phyloP scores from a whole-genome alignment of 2,888 invertebrate species.

The Leptinotarsa peninsularis region DNA sequence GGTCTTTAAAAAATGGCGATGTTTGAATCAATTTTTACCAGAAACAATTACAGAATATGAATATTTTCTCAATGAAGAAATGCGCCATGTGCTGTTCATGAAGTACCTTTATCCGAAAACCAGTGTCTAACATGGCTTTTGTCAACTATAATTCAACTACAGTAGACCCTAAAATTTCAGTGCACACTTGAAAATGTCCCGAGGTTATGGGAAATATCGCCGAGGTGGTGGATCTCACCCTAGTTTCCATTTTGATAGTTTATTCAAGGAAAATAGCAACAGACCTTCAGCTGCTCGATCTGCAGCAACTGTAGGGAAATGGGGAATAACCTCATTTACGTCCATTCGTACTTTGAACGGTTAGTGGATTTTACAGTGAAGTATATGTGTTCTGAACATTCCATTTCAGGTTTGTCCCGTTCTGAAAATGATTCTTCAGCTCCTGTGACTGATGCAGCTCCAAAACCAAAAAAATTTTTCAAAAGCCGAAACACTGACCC shows the following conservation, averaged over 20 bases:
- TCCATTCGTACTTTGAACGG: constrained; percentile 86
- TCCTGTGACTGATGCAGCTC: constrained; percentile 60
- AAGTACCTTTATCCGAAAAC: background rate
- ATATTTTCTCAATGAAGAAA: constrained; percentile 14
- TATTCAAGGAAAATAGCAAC: constrained; percentile 83
- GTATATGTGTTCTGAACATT: background rate
- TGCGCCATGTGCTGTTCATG: constrained; percentile 4
- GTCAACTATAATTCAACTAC: constrained; percentile 19
- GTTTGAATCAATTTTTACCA: constrained; percentile 37
- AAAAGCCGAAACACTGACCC: constrained; percentile 83
- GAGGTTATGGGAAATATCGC: constrained; percentile 67
- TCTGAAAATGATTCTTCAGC: constrained; percentile 46
- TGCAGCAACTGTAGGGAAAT: constrained; percentile 91
- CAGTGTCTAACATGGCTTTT: constrained; percentile 34
- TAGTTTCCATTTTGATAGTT: constrained; percentile 75
- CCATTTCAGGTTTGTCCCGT: constrained; percentile 43
- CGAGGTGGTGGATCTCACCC: constrained; percentile 65
- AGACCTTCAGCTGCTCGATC: constrained; percentile 90
- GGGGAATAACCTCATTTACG: constrained; percentile 94
- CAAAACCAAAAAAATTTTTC: constrained; percentile 90
- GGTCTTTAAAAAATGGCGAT: constrained; percentile 45
- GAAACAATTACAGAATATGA: constrained; percentile 20
- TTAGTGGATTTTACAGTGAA: constrained; percentile 61
- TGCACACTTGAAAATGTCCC: constrained; percentile 60
- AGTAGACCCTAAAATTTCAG: constrained; percentile 24